Evolutionary conservation across 2,113 vertebrate genomes (phyloP).

Genomic region (Tragelaphus imberbis): DNA sequence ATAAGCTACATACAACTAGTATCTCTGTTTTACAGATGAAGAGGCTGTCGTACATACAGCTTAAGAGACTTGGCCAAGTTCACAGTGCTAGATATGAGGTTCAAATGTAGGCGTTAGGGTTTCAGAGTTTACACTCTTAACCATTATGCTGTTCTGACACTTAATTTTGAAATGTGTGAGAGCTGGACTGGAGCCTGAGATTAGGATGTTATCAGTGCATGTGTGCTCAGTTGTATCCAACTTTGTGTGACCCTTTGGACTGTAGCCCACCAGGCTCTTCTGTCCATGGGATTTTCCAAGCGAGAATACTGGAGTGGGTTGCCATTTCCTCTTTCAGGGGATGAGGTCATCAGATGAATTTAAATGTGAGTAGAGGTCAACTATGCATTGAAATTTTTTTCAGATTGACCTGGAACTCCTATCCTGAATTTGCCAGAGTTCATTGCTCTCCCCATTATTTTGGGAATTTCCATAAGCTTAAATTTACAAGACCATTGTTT

Average conservation of each 20-base stretch:
- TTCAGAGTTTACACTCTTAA: not conserved
- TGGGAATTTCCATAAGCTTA: not conserved
- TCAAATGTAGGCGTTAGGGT: not conserved
- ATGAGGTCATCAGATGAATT: not conserved
- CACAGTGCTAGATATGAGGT: not conserved
- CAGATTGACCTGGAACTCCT: not conserved
- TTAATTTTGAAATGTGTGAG: not conserved
- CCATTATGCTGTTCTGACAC: not conserved
- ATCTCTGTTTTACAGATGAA: not conserved
- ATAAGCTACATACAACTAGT: not conserved
- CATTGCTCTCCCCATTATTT: not conserved
- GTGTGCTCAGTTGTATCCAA: not conserved
- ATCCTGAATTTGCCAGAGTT: not conserved
- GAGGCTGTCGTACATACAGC: fast-evolving
- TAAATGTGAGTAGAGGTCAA: not conserved
- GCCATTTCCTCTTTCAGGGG: not conserved
- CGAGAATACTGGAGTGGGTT: not conserved
- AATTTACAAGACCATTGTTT: not conserved
- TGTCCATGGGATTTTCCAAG: not conserved
- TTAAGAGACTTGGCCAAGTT: not conserved
- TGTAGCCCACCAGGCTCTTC: not conserved
- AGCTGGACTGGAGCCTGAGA: not conserved
- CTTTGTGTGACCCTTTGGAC: not conserved
- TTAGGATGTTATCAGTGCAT: not conserved
- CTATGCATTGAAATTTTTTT: not conserved